Percentiles rank a stretch among this genome's conserved stretches.
These are phyloP conservation scores for Gadopsis marmoratus DNA, from an alignment of 2,797 vertebrate genomes.

Conservation along the genomic window DNA sequence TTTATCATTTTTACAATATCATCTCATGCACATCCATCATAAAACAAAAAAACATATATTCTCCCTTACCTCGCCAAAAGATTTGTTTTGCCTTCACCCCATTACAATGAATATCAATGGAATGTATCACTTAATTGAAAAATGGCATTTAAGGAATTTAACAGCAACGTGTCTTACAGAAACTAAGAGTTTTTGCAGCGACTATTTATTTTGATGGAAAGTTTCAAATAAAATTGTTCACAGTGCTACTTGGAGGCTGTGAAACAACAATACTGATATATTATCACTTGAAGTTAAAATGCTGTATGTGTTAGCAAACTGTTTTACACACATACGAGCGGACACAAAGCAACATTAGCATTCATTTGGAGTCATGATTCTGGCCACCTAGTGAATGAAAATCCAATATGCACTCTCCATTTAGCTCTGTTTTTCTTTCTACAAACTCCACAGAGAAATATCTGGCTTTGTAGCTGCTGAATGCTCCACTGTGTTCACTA, in stretches of 20 bases:
- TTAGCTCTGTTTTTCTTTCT: slow-evolving; percentile 4
- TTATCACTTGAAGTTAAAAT: background rate
- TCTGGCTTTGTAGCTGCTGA: too few species aligned
- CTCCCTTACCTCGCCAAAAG: background rate
- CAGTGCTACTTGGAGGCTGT: background rate
- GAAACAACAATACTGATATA: background rate
- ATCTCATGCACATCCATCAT: background rate
- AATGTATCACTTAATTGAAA: background rate
- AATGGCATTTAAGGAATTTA: background rate
- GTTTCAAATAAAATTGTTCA: background rate
- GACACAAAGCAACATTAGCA: background rate
- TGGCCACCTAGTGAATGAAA: background rate
- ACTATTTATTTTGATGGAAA: background rate
- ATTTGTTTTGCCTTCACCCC: background rate
- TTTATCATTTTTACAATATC: background rate
- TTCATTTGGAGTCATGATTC: background rate
- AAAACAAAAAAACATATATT: background rate
- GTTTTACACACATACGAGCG: background rate
- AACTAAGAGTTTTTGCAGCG: background rate
- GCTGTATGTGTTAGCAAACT: background rate
- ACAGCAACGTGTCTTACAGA: background rate
- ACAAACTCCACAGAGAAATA: too few species aligned
- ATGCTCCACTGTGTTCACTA: background rate
- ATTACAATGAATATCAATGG: background rate
- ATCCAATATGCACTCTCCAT: background rate